Evolutionary conservation across 2,113 vertebrate species (phyloP).

Genomic region (Mus pahari): DNA sequence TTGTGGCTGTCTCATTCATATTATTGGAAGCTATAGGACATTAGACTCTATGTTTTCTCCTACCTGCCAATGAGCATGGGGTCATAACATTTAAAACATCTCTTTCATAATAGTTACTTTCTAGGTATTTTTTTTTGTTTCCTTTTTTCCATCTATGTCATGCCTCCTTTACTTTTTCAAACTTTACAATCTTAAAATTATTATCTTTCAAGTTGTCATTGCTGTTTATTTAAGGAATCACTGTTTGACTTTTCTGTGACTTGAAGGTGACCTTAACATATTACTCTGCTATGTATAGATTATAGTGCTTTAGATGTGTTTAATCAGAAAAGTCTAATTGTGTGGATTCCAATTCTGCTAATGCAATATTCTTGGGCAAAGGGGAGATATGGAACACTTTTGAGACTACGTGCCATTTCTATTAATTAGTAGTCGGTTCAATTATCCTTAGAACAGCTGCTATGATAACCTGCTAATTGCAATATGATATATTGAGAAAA

Average conservation of each 20-base stretch:
- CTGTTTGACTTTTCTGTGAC: slow-evolving; percentile 63
- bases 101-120: neutral
- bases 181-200: slow-evolving; percentile 43
- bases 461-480: slow-evolving; percentile 66
- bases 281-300: slow-evolving; percentile 52
- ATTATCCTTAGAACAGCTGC: slow-evolving; percentile 57
- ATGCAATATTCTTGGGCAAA: slow-evolving; percentile 46
- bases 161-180: slow-evolving; percentile 28
- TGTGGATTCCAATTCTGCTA: slow-evolving; percentile 65
- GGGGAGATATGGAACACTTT: slow-evolving; percentile 21
- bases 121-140: neutral
- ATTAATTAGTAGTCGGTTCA: slow-evolving; percentile 69
- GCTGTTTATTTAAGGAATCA: slow-evolving; percentile 50
- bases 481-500: slow-evolving; percentile 47
- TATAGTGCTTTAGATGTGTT: slow-evolving; percentile 48
- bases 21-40: neutral
- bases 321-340: slow-evolving; percentile 61
- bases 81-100: slow-evolving; percentile 13
- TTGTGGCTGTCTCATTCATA: neutral
- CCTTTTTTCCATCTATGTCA: slow-evolving; percentile 28
- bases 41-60: neutral
- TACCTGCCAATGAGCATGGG: neutral
- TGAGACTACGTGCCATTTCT: slow-evolving; percentile 53
- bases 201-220: slow-evolving; percentile 64
- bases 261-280: slow-evolving; percentile 58